Percentiles rank a stretch among this genome's conserved stretches.
Evolutionary conservation across 1,140 invertebrate species (phyloP).

Genomic region (Pachypeltis micranthus): DNA sequence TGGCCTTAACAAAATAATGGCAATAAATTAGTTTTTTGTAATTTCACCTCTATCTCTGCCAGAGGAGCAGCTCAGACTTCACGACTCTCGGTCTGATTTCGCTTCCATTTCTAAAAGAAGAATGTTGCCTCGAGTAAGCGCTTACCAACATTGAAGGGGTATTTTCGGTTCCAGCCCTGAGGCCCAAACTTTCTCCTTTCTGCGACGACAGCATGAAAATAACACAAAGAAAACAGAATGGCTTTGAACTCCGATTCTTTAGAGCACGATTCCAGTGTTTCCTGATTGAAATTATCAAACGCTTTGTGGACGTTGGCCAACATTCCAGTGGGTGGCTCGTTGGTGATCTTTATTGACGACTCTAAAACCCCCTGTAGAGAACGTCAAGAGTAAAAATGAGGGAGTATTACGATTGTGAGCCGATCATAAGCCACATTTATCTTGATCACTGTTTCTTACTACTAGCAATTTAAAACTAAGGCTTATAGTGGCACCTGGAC

Average conservation of each 20-base stretch:
- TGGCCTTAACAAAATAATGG: no score
- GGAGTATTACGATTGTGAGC: no score
- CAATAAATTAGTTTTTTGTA: no score
- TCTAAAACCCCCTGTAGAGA: slow-evolving; percentile 86
- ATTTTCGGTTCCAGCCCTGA: slow-evolving; percentile 83
- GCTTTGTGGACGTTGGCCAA: slow-evolving; percentile 87
- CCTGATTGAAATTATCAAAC: slow-evolving; percentile 85
- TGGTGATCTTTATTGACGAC: slow-evolving; percentile 90
- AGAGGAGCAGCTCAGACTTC: no score
- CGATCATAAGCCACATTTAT: no score
- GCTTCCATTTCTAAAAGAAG: no score
- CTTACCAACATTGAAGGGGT: slow-evolving; percentile 43
- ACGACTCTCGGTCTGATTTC: no score
- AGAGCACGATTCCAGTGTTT: slow-evolving; percentile 82
- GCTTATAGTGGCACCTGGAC: no score
- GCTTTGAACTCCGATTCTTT: slow-evolving; percentile 91
- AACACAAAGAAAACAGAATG: slow-evolving; percentile 83
- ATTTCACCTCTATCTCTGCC: no score
- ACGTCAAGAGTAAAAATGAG: no score
- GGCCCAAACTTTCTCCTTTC: slow-evolving; percentile 88
- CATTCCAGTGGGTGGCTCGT: slow-evolving; percentile 91
- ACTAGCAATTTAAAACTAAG: no score
- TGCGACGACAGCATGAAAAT: slow-evolving; percentile 89
- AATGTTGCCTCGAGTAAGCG: neutral
- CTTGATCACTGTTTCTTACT: no score